phyloP scores from a whole-genome alignment of 1,140 invertebrate species.

The Lasioglossum baleicum region DNA sequence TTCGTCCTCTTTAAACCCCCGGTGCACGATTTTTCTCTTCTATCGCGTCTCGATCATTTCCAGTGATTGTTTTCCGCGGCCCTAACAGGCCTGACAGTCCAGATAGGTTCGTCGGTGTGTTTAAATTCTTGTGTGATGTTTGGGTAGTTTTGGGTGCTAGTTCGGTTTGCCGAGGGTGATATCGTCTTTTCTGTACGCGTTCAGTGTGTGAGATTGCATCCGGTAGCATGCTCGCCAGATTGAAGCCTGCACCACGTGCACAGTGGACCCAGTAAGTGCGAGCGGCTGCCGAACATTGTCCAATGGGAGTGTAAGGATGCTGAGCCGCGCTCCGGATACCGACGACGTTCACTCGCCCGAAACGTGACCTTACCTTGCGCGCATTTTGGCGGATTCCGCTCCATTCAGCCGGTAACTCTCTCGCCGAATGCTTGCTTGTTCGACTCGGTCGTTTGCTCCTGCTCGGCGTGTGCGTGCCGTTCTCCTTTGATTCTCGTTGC shows the following conservation, averaged over 20 bases:
- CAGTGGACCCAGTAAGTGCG: constrained; percentile 56
- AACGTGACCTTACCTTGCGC: constrained; percentile 50
- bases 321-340: constrained; percentile 50
- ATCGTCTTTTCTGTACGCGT: neutral
- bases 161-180: neutral
- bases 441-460: too few species aligned
- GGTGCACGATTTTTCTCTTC: too few species aligned
- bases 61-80: too few species aligned
- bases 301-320: constrained; percentile 62
- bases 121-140: neutral
- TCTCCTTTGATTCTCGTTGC: neutral
- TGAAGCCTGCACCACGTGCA: constrained; percentile 55
- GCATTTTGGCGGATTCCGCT: constrained; percentile 25
- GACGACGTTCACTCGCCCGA: constrained; percentile 24
- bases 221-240: constrained; percentile 24
- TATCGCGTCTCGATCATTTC: neutral
- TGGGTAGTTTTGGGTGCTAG: neutral
- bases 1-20: too few species aligned
- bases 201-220: constrained; percentile 14
- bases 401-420: constrained; percentile 51
- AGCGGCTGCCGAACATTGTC: constrained; percentile 37
- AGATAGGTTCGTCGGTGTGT: neutral
- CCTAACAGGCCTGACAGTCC: too few species aligned
- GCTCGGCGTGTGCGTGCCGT: neutral
- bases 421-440: constrained; percentile 4